Evolutionary conservation across 2,888 invertebrate genomes (phyloP).

Genomic region (Drosophila planitibia): DNA sequence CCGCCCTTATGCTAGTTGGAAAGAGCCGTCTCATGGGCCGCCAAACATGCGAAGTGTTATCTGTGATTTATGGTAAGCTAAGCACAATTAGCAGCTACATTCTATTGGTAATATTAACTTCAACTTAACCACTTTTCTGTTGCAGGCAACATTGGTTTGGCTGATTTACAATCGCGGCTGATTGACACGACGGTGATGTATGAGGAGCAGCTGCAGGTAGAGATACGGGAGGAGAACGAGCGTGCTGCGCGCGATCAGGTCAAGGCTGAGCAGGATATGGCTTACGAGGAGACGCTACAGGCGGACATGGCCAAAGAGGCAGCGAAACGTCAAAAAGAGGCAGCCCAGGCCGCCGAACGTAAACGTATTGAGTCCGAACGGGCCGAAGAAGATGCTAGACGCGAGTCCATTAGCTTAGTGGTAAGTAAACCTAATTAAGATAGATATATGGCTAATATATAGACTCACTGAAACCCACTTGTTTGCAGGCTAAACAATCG

Average conservation of each 20-base stretch:
- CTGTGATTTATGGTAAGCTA: constrained; percentile 92
- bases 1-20: constrained; percentile 95
- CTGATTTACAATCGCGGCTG: constrained; percentile 94
- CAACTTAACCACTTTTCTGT: neutral
- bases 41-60: constrained; percentile 95
- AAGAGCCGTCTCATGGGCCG: constrained; percentile 88
- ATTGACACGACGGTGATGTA: constrained; percentile 95
- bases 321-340: constrained; percentile 91
- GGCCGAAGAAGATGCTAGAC: constrained; percentile 89
- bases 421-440: constrained; percentile 56
- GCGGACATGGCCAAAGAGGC: constrained; percentile 93
- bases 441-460: neutral
- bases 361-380: constrained; percentile 91
- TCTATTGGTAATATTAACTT: neutral
- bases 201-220: constrained; percentile 90
- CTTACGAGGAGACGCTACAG: constrained; percentile 95
- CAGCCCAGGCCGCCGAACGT: constrained; percentile 88
- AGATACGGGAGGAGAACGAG: constrained; percentile 94
- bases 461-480: neutral
- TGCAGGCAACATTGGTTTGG: constrained; percentile 92
- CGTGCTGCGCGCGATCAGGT: constrained; percentile 95
- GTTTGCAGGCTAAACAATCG: constrained; percentile 87
- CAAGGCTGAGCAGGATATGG: constrained; percentile 96
- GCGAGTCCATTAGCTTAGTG: constrained; percentile 88
- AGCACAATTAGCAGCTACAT: neutral